Percentiles rank a stretch among this genome's conserved stretches.
Conservation (phyloP, 1,140 invertebrate species). For the Heterodera schachtii region DNA sequence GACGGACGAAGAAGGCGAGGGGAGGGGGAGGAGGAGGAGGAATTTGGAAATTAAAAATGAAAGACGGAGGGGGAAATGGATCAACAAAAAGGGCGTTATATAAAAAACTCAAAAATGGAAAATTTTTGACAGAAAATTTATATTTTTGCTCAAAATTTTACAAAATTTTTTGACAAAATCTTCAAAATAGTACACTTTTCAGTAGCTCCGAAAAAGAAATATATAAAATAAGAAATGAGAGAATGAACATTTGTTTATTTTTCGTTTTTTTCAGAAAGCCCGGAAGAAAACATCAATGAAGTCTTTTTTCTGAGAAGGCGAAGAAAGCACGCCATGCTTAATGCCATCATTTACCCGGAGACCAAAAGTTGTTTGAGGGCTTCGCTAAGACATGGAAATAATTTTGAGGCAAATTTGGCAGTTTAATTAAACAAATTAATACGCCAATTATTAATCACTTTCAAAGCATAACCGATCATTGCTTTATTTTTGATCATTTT, state of each 20-base stretch:
- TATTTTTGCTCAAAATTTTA: slow-evolving; percentile 26
- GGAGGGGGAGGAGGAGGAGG: too few relatives aligned
- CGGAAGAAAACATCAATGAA: slow-evolving; percentile 27
- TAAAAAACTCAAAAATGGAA: too few relatives aligned
- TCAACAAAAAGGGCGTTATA: too few relatives aligned
- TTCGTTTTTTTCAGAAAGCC: neutral
- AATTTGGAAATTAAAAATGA: too few relatives aligned
- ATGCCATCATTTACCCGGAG: slow-evolving; percentile 54
- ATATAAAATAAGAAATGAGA: too few relatives aligned
- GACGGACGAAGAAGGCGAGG: slow-evolving; percentile 38
- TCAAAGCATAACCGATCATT: neutral
- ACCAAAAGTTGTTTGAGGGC: slow-evolving; percentile 7
- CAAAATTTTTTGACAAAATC: neutral
- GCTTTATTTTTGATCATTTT: neutral
- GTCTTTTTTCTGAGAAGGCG: slow-evolving; percentile 37
- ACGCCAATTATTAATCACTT: neutral
- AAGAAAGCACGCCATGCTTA: slow-evolving; percentile 42
- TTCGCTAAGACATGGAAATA: slow-evolving; percentile 6
- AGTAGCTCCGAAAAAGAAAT: too few relatives aligned
- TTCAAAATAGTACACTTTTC: too few relatives aligned
- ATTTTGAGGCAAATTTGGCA: slow-evolving; percentile 17
- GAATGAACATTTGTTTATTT: too few relatives aligned
- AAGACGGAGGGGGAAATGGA: too few relatives aligned
- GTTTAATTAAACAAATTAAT: slow-evolving; percentile 31
- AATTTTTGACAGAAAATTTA: neutral